Conservation (phyloP, 2,888 invertebrate genomes). For the Euzetes globulus region DNA sequence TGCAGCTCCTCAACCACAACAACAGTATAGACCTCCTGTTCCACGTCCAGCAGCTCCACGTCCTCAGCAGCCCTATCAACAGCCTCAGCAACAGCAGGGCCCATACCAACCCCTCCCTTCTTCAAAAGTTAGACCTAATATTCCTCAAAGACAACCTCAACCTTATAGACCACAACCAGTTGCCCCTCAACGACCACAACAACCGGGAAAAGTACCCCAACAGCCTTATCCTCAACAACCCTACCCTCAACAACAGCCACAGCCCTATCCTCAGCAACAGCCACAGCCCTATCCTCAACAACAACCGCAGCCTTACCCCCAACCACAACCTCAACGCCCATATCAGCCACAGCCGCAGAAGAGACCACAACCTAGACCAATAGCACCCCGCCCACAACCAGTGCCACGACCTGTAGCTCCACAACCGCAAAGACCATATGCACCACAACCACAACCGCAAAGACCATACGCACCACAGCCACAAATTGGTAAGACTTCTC, state of each 20-base stretch:
- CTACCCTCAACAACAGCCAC: not conserved
- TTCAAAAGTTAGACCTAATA: not conserved
- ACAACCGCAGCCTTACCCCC: not conserved
- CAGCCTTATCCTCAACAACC: not conserved
- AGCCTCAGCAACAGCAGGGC: not conserved
- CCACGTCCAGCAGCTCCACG: too few relatives aligned
- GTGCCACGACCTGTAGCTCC: too few relatives aligned
- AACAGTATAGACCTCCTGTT: not conserved
- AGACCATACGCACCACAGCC: too few relatives aligned
- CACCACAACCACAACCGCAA: too few relatives aligned
- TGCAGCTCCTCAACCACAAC: constrained; percentile 18
- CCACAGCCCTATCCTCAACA: not conserved
- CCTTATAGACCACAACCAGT: not conserved
- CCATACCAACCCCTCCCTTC: not conserved
- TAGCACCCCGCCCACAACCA: too few relatives aligned
- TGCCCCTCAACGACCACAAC: not conserved
- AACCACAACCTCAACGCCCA: not conserved
- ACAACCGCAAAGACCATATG: too few relatives aligned
- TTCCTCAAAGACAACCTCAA: not conserved
- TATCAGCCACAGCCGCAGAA: not conserved
- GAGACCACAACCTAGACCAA: not conserved
- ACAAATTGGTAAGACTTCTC: too few relatives aligned
- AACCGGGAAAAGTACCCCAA: not conserved
- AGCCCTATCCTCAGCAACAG: too few relatives aligned
- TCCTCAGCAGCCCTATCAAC: not conserved